phyloP scores from a whole-genome alignment of 2,888 invertebrate species.

The Drepana falcataria region DNA sequence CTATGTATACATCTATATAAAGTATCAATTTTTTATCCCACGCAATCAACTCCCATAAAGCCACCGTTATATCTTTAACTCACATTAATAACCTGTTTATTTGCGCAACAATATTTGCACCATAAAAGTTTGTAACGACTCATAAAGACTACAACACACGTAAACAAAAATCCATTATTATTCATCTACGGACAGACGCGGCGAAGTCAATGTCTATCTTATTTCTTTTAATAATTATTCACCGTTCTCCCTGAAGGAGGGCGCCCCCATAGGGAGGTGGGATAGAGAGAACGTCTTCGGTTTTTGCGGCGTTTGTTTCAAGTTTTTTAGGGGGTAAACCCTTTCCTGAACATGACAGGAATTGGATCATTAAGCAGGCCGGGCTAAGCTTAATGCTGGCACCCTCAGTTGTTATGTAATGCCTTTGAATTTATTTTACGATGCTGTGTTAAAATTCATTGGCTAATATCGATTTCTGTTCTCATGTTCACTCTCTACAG shows the following conservation, averaged over 20 bases:
- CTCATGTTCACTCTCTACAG: not conserved
- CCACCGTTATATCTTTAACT: conserved; percentile 7
- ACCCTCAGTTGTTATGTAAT: conserved; percentile 40
- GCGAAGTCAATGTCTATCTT: conserved; percentile 77
- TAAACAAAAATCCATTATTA: conserved; percentile 75
- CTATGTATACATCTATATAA: no score
- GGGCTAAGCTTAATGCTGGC: conserved; percentile 67
- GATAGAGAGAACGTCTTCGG: conserved; percentile 73
- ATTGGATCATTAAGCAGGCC: conserved; percentile 78
- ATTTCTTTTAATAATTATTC: conserved; percentile 79
- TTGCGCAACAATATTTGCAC: conserved; percentile 46
- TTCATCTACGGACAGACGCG: conserved; percentile 73
- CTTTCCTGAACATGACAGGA: conserved; percentile 79
- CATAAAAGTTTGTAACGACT: conserved; percentile 48
- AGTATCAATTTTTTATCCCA: not conserved
- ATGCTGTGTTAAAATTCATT: conserved; percentile 3
- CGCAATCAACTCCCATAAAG: not conserved
- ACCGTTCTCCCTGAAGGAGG: conserved; percentile 54
- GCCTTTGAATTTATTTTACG: conserved; percentile 20
- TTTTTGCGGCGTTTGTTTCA: conserved; percentile 79
- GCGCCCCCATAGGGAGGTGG: conserved; percentile 38
- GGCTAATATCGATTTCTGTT: not conserved
- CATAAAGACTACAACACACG: conserved; percentile 63
- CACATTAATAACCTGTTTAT: conserved; percentile 49
- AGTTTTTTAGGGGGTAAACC: conserved; percentile 78